Conservation (phyloP, 2,797 vertebrate genomes). For the Poecilia wingei region DNA sequence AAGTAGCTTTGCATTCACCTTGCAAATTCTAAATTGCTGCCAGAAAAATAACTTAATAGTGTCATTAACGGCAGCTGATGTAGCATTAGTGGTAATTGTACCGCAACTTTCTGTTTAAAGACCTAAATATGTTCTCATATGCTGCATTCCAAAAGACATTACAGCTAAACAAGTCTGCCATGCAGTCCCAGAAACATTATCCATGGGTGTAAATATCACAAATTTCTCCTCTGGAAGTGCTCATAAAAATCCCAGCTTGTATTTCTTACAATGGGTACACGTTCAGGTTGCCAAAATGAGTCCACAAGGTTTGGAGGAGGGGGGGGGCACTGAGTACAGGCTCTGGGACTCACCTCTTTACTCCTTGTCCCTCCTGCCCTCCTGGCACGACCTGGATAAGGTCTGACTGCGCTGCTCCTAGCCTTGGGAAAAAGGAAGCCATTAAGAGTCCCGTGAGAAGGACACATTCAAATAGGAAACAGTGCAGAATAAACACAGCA, state of each 20-base stretch:
- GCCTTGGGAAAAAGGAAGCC: constrained; percentile 83
- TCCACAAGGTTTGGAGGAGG: constrained; percentile 26
- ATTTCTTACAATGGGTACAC: constrained; percentile 28
- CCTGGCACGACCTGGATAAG: constrained; percentile 69
- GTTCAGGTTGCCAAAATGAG: constrained; percentile 44
- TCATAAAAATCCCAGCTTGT: constrained; percentile 22
- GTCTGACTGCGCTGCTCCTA: constrained; percentile 63
- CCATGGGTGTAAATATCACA: not conserved
- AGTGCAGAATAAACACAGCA: constrained; percentile 77
- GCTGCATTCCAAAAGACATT: constrained; percentile 6
- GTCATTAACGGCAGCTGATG: not conserved
- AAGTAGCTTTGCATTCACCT: not conserved
- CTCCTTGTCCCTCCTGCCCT: constrained; percentile 64
- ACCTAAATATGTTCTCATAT: not conserved
- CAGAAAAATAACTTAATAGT: not conserved
- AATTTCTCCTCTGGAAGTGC: constrained; percentile 12
- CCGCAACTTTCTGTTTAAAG: not conserved
- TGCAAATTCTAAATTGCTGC: not conserved
- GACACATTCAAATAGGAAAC: constrained; percentile 81
- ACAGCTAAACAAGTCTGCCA: constrained; percentile 15
- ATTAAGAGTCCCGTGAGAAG: constrained; percentile 81
- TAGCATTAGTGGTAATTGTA: not conserved
- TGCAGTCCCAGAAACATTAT: constrained; percentile 13
- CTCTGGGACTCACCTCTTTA: constrained; percentile 47
- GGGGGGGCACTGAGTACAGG: not conserved